Evolutionary conservation across 2,113 vertebrate species (phyloP), one percentile per base, ranked within the genome.

Genomic region (Centropus bengalensis): DNA sequence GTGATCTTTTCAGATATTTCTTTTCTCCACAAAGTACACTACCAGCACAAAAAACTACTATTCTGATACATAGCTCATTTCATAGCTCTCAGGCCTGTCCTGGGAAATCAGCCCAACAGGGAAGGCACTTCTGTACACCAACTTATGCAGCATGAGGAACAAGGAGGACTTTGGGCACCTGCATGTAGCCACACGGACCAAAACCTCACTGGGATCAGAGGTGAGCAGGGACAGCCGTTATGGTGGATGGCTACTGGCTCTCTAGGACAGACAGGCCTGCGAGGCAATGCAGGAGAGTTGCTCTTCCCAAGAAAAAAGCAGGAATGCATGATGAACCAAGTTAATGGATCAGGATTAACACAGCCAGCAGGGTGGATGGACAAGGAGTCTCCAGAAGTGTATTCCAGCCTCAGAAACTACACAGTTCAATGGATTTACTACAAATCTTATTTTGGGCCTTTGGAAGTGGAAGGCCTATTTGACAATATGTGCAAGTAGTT

Each of bases 151-250:
- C 18, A 42, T 22, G 10, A 45, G 15, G 24, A 90, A n/a, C 0
- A 1, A 54, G 40, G 5, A 21, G 42, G 30, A 62, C 0, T 0
- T 0, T 6, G 19, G 24, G 24, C 11, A 9, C 45, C 62, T 52
- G 10, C 24, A 6, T n/a, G 9, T 22, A 75, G 60, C 38, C 71
- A 33, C 38, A 75, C 44, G 22, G n/a, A 4, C 23, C 27, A 28
- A 32, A 85, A 45, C 6, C 19, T 58, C 44, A 5, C 27, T 27
- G 36, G 21, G 14, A 36, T 27, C 58, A 40, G 23, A 63, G 7
- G 15, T 26, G 27, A 86, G 20, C 52, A 30, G 33, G 17, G 27
- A 70, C 4, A 82, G 42, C 26, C 71, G 7, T 52, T 75, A 21
- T 15, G 40, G n/a, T 18, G 36, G 21, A 71, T 40, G 19, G 42